Conservation (phyloP, 1,140 invertebrate genomes). For the Brachionus rotundiformis region DNA sequence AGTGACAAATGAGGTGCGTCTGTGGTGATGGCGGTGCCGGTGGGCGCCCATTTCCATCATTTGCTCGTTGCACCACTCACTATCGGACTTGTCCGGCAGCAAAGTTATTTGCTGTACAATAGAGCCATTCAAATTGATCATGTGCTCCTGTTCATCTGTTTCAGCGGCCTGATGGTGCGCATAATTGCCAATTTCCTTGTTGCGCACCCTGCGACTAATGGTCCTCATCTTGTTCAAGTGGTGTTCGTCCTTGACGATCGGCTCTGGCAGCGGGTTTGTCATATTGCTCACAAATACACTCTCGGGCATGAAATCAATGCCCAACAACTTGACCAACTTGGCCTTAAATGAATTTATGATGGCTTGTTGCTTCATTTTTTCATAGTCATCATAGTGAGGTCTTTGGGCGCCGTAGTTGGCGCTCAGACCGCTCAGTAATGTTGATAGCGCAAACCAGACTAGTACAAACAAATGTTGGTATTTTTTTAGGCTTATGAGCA, state of each 20-base stretch:
- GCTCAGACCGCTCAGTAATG: constrained; percentile 7
- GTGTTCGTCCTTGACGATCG: background rate
- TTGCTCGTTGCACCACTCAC: background rate
- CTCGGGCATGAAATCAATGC: background rate
- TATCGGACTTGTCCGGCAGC: background rate
- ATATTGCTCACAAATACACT: background rate
- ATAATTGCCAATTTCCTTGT: background rate
- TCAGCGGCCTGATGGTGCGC: background rate
- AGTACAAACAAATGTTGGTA: background rate
- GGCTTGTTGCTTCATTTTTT: constrained; percentile 27
- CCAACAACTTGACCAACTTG: constrained; percentile 24
- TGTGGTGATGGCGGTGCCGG: background rate
- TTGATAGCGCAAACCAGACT: background rate
- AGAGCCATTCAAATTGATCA: constrained; percentile 4
- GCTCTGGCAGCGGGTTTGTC: constrained; percentile 16
- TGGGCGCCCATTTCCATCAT: background rate
- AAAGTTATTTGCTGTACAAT: constrained; percentile 1
- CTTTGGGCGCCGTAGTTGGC: background rate
- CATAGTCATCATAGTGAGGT: background rate
- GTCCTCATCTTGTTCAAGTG: background rate
- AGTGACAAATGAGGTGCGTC: background rate
- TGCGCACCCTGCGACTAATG: background rate
- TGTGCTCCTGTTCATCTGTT: background rate
- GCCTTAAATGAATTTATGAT: background rate
- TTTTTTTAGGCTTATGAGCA: background rate